Evolutionary conservation across 2,797 vertebrate genomes (phyloP).

Genomic region (Podarcis siculus): DNA sequence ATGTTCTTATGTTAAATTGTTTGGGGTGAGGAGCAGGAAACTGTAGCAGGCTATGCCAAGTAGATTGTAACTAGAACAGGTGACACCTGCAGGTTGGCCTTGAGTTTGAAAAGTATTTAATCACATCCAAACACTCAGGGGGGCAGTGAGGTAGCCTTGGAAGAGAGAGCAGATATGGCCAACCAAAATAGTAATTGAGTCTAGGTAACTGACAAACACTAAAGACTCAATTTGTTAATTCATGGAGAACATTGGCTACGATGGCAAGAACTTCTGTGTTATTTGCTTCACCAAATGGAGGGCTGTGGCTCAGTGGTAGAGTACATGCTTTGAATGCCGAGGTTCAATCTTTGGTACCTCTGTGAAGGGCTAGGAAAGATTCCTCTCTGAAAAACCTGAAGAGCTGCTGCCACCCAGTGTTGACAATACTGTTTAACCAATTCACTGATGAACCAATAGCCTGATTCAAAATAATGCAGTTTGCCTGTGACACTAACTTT

Average conservation of each 20-base stretch:
- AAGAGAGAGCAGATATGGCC: not conserved
- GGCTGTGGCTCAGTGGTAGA: not conserved
- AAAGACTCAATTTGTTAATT: not conserved
- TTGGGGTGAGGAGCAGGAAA: not conserved
- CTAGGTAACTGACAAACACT: not conserved
- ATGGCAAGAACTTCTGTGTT: not conserved
- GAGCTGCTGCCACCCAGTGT: not conserved
- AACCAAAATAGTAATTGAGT: not conserved
- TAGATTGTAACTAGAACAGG: not conserved
- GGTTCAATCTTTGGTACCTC: not conserved
- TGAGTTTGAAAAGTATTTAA: not conserved
- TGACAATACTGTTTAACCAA: not conserved
- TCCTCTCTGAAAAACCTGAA: not conserved
- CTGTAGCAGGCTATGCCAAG: not conserved
- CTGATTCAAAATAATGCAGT: not conserved
- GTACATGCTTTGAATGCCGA: not conserved
- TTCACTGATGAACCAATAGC: not conserved
- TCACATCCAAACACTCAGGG: not conserved
- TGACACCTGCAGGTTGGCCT: not conserved
- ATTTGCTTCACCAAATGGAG: not conserved
- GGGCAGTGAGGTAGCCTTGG: not conserved
- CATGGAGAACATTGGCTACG: not conserved
- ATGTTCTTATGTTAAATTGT: not conserved
- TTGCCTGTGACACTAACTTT: not conserved
- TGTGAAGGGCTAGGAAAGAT: not conserved